Base-by-base conservation (phyloP, 1,140 invertebrate genomes). In the Macrobrachium rosenbergii region DNA sequence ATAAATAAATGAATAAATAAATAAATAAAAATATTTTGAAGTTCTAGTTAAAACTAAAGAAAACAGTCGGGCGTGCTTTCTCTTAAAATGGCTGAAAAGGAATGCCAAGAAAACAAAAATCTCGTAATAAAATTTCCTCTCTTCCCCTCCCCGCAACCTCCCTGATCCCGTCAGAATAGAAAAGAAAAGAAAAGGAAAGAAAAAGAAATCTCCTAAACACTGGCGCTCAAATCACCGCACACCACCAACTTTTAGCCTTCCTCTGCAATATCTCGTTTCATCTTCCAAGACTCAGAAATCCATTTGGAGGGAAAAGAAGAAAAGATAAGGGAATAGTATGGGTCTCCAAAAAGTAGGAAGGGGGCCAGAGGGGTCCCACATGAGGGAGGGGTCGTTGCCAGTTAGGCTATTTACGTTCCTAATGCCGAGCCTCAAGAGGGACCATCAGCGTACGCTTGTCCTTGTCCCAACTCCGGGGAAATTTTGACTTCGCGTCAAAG, bases 381-480 rank as follows among this genome's bases (percentile, higher is more conserved):
- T 52, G 52, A 52, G 52, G 52, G 52, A 52, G 52, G 52, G 52
- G 52, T 52, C 52, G 52, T 52, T 52, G 52, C 52, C 52, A 52
- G 52, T 52, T 8, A 52, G 52, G 52, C 52, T 43, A 67, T 78
- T 37, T 69, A 62, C 45, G 64, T 82, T 59, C 72, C 63, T 87
- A 82, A 81, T 87, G 64, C 84, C 60, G 28, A 37, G 78, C 84
- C 84, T 87, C 84, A 87, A 87, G 84, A 81, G 81, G 84, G 59
- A 73, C 84, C 84, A 75, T 76, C 63, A 75, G 23, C 60, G 63
- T 59, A 58, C 19, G 67, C 58, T 69, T 82, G 78, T 82, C 84
- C 72, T 76, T 63, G 84, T 87, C 59, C 78, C 78, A 17, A 81
- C 75, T 69, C 78, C 82, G 75, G 69, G 69, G 45, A 21, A 28